A percentile compares a stretch with the other conserved stretches of the same genome.
Evolutionary conservation across 1,140 invertebrate species (phyloP).

Genomic region (Drosophila quadrilineata): DNA sequence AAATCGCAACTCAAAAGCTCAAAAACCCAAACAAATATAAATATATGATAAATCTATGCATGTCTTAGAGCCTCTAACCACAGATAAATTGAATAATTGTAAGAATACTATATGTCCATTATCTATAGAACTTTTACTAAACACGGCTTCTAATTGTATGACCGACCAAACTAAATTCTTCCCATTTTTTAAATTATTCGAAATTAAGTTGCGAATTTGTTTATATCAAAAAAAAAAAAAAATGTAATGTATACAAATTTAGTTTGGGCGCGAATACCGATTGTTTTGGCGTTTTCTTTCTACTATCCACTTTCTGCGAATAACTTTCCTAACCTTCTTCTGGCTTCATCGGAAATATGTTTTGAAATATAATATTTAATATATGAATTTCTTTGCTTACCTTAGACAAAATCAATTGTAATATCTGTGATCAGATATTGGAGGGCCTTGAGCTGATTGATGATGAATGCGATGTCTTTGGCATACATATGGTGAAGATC

Average conservation of each 20-base stretch:
- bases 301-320: constrained; percentile 22
- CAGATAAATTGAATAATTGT: constrained; percentile 9
- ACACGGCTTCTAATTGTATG: constrained; percentile 58
- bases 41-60: constrained; percentile 15
- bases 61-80: constrained; percentile 51
- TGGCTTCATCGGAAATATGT: background rate
- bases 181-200: background rate
- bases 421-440: constrained; percentile 95
- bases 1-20: constrained; percentile 21
- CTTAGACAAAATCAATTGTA: constrained; percentile 94
- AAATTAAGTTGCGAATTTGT: constrained; percentile 18
- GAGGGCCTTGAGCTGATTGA: constrained; percentile 95
- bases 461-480: constrained; percentile 95
- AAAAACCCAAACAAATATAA: background rate
- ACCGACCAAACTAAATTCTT: constrained; percentile 72
- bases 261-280: constrained; percentile 81
- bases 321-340: constrained; percentile 41
- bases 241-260: constrained; percentile 56
- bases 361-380: constrained; percentile 3
- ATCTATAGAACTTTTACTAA: constrained; percentile 42
- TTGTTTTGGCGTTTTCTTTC: constrained; percentile 75
- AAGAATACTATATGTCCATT: constrained; percentile 2
- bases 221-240: too few species aligned
- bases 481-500: constrained; percentile 97
- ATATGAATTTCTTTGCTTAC: background rate